These are phyloP conservation scores for Atrichornis clamosus DNA, from an alignment of 2,113 vertebrate species.

Conservation along the genomic window DNA sequence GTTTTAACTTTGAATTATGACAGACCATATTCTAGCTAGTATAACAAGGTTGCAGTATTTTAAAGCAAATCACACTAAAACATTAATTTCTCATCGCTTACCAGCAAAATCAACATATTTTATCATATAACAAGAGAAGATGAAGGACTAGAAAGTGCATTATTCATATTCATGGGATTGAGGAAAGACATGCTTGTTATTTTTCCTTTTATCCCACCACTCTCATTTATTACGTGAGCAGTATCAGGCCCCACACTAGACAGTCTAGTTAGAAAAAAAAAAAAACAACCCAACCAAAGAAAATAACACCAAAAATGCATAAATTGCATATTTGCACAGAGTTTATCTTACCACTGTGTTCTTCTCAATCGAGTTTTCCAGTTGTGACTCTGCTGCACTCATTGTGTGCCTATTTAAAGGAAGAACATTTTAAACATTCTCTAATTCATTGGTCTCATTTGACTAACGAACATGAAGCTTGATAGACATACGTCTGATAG, in stretches of 20 bases:
- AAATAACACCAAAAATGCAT: not conserved
- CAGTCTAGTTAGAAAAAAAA: constrained; percentile 17
- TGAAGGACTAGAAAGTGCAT: constrained; percentile 40
- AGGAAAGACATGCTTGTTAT: constrained; percentile 15
- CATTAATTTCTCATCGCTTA: constrained; percentile 11
- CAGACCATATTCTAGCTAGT: not conserved
- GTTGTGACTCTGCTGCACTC: constrained; percentile 48
- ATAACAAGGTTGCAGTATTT: not conserved
- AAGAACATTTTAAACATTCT: constrained; percentile 67
- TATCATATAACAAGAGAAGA: constrained; percentile 2
- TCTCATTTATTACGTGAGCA: constrained; percentile 42
- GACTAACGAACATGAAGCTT: constrained; percentile 74
- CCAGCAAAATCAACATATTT: not conserved
- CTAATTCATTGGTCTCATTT: constrained; percentile 69
- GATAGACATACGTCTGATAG: constrained; percentile 72
- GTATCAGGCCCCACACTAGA: not conserved
- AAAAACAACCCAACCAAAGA: not conserved
- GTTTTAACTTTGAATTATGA: not conserved
- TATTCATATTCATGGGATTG: constrained; percentile 46
- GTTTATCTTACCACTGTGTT: constrained; percentile 73
- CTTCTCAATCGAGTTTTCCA: constrained; percentile 62
- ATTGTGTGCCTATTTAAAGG: constrained; percentile 55
- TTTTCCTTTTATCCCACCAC: constrained; percentile 47
- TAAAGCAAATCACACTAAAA: not conserved
- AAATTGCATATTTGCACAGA: constrained; percentile 45